These are phyloP conservation scores for Chironomus tentans DNA, from an alignment of 2,888 invertebrate species.

Conservation along the genomic window DNA sequence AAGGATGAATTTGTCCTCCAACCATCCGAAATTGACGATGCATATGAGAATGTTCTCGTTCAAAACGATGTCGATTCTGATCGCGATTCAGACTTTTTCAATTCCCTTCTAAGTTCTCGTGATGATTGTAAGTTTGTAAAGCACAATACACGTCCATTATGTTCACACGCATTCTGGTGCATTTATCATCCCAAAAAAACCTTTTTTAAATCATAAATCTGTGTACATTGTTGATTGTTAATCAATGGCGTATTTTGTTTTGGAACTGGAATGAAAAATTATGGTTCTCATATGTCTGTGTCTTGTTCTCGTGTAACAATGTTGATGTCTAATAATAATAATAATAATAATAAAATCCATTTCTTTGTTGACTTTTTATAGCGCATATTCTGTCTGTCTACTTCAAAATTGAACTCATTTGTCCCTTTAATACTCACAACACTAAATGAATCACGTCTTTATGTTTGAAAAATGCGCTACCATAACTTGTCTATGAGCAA, in stretches of 20 bases:
- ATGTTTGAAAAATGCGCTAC: too few relatives aligned
- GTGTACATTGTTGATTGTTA: not conserved
- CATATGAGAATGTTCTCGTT: constrained; percentile 5
- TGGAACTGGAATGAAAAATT: not conserved
- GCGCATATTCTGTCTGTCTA: too few relatives aligned
- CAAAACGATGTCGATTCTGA: not conserved
- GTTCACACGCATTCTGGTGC: not conserved
- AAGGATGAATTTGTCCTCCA: constrained; percentile 30
- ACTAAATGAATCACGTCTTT: too few relatives aligned
- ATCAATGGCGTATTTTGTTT: not conserved
- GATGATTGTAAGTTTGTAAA: constrained; percentile 19
- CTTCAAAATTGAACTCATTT: too few relatives aligned
- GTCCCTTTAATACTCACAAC: too few relatives aligned
- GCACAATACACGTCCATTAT: not conserved
- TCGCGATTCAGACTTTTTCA: constrained; percentile 8
- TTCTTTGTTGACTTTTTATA: too few relatives aligned
- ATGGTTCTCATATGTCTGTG: too few relatives aligned
- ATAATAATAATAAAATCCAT: too few relatives aligned
- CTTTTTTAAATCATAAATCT: not conserved
- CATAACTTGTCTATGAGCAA: not conserved
- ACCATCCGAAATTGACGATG: constrained; percentile 5
- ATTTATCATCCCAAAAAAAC: not conserved
- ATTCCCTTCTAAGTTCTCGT: constrained; percentile 11
- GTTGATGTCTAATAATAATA: too few relatives aligned
- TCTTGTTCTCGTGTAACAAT: too few relatives aligned